Conservation (phyloP, 2,888 invertebrate species). For the Chorisops tibialis region DNA sequence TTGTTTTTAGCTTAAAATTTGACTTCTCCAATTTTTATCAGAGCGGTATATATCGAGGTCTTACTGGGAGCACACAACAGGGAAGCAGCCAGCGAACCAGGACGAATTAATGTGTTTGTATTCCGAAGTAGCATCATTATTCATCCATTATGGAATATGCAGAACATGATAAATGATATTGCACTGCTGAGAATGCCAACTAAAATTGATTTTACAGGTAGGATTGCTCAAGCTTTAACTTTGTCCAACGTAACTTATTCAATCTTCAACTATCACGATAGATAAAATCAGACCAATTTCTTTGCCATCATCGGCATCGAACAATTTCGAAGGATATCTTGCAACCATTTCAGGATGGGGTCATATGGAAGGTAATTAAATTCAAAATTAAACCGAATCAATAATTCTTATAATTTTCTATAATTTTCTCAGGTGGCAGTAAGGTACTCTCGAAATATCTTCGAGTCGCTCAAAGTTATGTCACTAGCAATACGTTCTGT, state of each 20-base stretch:
- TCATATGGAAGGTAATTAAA: conserved; percentile 3
- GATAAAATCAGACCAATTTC: conserved; percentile 10
- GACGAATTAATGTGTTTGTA: not conserved
- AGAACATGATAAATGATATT: conserved; percentile 13
- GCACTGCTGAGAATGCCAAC: conserved; percentile 2
- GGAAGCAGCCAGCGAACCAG: not conserved
- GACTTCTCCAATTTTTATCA: not conserved
- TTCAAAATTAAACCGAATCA: not conserved
- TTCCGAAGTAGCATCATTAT: not conserved
- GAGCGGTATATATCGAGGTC: not conserved
- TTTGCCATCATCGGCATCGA: conserved; percentile 1
- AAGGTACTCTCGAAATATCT: not conserved
- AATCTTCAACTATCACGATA: not conserved
- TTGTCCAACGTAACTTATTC: not conserved
- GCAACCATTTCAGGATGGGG: conserved; percentile 17
- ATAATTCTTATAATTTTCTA: too few species aligned
- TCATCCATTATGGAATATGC: conserved; percentile 11
- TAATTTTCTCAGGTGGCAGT: not conserved
- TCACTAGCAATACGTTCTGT: not conserved
- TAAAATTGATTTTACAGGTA: conserved; percentile 9
- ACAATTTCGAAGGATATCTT: not conserved
- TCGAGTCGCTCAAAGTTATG: not conserved
- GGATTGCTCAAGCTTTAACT: not conserved
- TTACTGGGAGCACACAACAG: conserved; percentile 8
- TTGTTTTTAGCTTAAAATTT: not conserved